Evolutionary conservation across 2,888 invertebrate genomes (phyloP), one percentile per base, ranked within the genome.

Genomic region (Drepanosiphum platanoidis): DNA sequence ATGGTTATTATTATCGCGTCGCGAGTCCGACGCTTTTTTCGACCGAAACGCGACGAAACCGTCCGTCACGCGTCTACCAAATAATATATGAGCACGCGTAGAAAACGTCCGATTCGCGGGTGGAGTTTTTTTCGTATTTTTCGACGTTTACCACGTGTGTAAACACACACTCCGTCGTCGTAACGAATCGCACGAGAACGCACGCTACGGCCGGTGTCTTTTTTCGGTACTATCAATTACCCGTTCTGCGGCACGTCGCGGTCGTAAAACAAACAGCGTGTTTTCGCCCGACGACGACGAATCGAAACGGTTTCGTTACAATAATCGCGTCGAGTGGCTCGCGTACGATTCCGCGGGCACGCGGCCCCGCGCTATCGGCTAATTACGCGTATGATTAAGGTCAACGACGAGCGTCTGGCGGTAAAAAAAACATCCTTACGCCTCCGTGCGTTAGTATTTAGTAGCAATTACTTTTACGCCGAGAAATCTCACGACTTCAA

Each of bases 381-480:
- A 66, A 66, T 64, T 64, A 64, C 15, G 32, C 15, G 32, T 27
- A 13, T 74, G 32, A 74, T 74, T 64, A 78, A 78, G 78, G 78
- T 30, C 58, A 77, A 58, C 58, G 58, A 68, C 2, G 22, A 18
- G 22, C 15, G n/a, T n/a, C 22, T 3, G 52, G 32, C 34, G n/a
- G n/a, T n/a, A n/a, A n/a, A n/a, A 36, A 8, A 36, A 61, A 36
- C 58, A 61, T 77, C 58, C 27, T 36, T 36, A 15, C 13, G 52
- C 32, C n/a, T n/a, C n/a, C 36, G 34, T 39, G 22, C 18, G 5
- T 30, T 22, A 27, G 30, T 75, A 9, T 36, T 15, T 58, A 61
- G 18, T 66, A 42, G 64, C 39, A 42, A 64, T 77, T 77, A 77
- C 30, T 78, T 78, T 42, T n/a, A 78, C 39, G 78, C 42, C 22